Base-by-base conservation (phyloP, 1,140 invertebrate species). In the Ganaspis sp. region DNA sequence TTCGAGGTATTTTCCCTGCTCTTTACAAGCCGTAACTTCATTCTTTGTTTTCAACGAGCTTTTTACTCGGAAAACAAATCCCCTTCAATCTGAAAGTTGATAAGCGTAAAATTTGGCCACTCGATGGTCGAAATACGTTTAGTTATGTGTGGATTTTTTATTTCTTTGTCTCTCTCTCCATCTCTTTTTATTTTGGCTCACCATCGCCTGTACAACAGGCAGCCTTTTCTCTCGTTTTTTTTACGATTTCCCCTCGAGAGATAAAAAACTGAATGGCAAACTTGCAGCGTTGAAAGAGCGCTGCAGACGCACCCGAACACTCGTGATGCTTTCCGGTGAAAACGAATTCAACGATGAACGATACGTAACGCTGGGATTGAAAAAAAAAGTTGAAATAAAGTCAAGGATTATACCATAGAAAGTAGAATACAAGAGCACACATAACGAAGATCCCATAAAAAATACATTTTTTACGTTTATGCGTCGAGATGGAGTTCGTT, bases 401-500 rank as follows among this genome's bases (percentile, higher is more conserved):
- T 73, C 38, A 42, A 64, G 64, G 64, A 58, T 64, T 73, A 9
- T 74, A 15, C 5, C 26, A 42, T 15, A 23, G 23, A 29, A 64
- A 29, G 58, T 9, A 64, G 12, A 64, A 34, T 64, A 8, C 23
- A 64, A 5, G 58, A 34, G 21, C 19, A 21, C 73, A 37, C 69
- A 69, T 76, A 81, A 78, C 79, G 72, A 81, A 81, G 75, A 77
- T 77, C 75, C 72, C 53, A 29, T 76, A 71, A 76, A 75, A 77
- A 76, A 75, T 73, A 17, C 5, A 4, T 49, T 17, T 81, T 81
- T 81, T 81, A 77, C 77, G 73, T 77, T 73, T 77, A 73, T 76
- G 71, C 71, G 26, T 69, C 37, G 72, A 81, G 76, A 81, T 78
- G 76, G 80, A 76, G 77, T 78, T 81, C 15, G 15, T 64, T 64